phyloP scores from a whole-genome alignment of 2,113 vertebrate species.

The Carassius carassius region DNA sequence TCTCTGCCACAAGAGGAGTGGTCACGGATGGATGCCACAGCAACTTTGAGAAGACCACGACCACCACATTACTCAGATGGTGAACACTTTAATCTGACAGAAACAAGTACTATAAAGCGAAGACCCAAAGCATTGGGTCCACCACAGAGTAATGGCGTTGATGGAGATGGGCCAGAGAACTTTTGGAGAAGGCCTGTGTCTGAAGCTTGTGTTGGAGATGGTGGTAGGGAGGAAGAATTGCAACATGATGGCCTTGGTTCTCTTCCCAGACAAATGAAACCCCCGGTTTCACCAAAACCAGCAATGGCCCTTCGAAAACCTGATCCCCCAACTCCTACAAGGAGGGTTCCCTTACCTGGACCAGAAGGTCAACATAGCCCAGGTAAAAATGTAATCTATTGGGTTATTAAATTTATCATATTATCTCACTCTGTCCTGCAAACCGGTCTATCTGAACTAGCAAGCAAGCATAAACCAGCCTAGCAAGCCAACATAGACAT shows the following conservation, averaged over 20 bases:
- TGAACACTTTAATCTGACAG: conserved; percentile 72
- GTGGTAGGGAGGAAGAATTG: conserved; percentile 24
- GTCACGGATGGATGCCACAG: conserved; percentile 82
- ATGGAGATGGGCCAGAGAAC: conserved; percentile 55
- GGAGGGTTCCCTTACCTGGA: conserved; percentile 85
- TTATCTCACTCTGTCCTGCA: background rate
- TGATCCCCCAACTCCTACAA: conserved; percentile 80
- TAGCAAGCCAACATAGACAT: background rate
- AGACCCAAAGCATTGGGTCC: conserved; percentile 70
- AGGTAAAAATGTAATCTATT: conserved; percentile 70
- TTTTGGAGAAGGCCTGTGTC: conserved; percentile 72
- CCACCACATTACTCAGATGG: conserved; percentile 74
- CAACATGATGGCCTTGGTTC: conserved; percentile 58
- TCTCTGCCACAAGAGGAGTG: conserved; percentile 69
- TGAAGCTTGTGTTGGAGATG: conserved; percentile 77
- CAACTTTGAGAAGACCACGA: conserved; percentile 82
- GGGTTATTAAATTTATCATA: background rate
- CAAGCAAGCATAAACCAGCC: background rate
- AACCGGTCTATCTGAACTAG: background rate
- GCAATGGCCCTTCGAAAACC: conserved; percentile 74
- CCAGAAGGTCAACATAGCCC: conserved; percentile 78
- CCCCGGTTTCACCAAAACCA: conserved; percentile 90
- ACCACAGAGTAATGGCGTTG: conserved; percentile 71
- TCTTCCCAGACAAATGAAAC: conserved; percentile 81
- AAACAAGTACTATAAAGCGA: conserved; percentile 80